A percentile compares a stretch with the other conserved stretches of the same genome.
phyloP scores from a whole-genome alignment of 2,113 vertebrate species.

The Patagioenas fasciata region DNA sequence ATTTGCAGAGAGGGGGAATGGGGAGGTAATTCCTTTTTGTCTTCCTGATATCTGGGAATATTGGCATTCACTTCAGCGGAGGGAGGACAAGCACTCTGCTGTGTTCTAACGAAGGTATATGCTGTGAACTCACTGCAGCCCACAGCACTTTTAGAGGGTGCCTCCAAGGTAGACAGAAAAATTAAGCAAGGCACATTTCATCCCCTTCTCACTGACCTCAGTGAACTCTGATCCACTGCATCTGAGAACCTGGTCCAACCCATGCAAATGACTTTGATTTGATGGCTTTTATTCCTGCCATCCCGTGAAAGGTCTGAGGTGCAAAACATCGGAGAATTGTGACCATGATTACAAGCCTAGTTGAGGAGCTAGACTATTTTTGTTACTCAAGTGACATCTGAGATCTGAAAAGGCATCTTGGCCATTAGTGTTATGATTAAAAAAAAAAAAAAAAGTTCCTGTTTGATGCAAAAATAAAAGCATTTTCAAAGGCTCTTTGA shows the following conservation, averaged over 20 bases:
- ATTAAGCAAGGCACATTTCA: background rate
- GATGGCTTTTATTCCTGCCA: background rate
- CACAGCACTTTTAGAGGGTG: background rate
- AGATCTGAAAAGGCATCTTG: background rate
- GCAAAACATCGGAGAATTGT: background rate
- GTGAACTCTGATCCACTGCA: background rate
- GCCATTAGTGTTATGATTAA: background rate
- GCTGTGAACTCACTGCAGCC: background rate
- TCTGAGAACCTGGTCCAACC: background rate
- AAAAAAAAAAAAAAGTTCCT: background rate
- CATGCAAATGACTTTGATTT: background rate
- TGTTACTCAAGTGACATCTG: background rate
- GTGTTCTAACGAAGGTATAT: accelerated
- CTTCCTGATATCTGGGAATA: background rate
- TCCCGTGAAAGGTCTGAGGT: background rate
- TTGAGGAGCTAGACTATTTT: background rate
- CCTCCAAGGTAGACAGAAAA: background rate
- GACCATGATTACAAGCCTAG: background rate
- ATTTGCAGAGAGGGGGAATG: background rate
- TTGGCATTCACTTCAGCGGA: background rate
- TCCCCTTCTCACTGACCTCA: background rate
- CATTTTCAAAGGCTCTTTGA: constrained; percentile 48
- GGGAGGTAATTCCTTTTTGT: background rate
- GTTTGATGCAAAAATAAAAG: constrained; percentile 45
- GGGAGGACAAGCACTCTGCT: background rate